Evolutionary conservation across 1,140 invertebrate genomes (phyloP), one percentile per base, ranked within the genome.

Genomic region (Aphelinus atriplicis): DNA sequence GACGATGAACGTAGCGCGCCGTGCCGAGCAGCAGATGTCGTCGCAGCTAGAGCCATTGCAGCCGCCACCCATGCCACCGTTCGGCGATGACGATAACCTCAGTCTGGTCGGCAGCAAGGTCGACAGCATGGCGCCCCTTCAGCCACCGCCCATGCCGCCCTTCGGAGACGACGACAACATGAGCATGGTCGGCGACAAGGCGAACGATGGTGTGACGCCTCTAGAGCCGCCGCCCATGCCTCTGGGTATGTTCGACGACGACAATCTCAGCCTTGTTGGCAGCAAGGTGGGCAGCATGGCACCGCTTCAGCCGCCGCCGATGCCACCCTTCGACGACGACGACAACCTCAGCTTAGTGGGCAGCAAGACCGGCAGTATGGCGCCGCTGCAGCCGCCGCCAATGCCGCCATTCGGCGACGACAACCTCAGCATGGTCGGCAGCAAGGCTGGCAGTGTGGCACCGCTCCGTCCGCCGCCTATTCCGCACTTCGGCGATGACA

Each of bases 1-100:
- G 77, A 94, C 93, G 46, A 93, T 94, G 82, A 91, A 93, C 70
- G 91, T 95, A 51, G 93, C 93, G 0, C 90, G 92, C 76, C 87
- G 87, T 53, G 88, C 88, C 3, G 85, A 89, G 81, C 78, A 90
- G 80, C 81, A 86, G 71, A 82, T 90, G 60, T 83, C 85, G 0
- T 84, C 84, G 10, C 86, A 88, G 65, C 71, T 88, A 0, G 80
- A 84, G 9, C 86, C 87, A 67, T 72, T 88, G 0, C 80, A 84
- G 62, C 80, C 83, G 47, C 50, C 73, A 2, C 47, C 73, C 1
- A 58, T 64, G 45, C 43, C 51, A 43, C 7, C 55, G 42, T 26
- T 70, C 2, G 47, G 58, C 9, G 48, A 66, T 3, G 57, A 60
- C 9, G 42, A 55, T 3, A 3, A 10, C 7, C 3, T n/a, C 61